These are phyloP conservation scores for Chloebia gouldiae DNA, from an alignment of 2,113 vertebrate genomes.

Conservation along the genomic window DNA sequence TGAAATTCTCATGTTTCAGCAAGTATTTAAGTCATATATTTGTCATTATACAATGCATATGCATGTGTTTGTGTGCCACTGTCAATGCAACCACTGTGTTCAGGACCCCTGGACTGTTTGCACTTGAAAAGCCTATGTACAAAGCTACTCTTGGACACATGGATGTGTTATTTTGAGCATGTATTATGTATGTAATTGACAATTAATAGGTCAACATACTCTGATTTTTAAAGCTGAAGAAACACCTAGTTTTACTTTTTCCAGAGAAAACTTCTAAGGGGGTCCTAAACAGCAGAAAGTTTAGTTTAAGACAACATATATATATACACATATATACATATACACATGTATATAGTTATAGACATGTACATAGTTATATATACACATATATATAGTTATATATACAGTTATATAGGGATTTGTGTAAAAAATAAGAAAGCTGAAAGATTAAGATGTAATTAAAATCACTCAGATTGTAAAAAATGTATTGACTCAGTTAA, in stretches of 20 bases:
- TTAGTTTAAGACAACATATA: neutral
- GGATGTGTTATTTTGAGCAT: neutral
- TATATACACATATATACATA: neutral
- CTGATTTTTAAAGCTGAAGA: neutral
- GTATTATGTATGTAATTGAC: neutral
- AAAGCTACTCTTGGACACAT: neutral
- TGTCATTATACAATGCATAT: neutral
- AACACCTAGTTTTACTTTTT: neutral
- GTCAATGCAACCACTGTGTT: neutral
- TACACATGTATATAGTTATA: too few relatives aligned
- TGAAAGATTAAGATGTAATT: neutral
- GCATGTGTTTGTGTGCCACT: neutral
- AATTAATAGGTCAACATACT: neutral
- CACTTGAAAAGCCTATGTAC: neutral
- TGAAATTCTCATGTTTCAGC: neutral
- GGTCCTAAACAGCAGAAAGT: neutral
- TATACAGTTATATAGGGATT: neutral
- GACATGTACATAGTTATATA: neutral
- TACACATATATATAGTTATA: neutral
- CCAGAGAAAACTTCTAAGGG: neutral
- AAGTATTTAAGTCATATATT: neutral
- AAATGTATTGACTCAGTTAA: neutral
- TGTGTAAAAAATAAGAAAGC: neutral
- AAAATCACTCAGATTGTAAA: neutral
- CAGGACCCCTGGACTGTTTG: neutral